Base-by-base conservation (phyloP, 2,888 invertebrate genomes). In the Hypolimnas misippus region DNA sequence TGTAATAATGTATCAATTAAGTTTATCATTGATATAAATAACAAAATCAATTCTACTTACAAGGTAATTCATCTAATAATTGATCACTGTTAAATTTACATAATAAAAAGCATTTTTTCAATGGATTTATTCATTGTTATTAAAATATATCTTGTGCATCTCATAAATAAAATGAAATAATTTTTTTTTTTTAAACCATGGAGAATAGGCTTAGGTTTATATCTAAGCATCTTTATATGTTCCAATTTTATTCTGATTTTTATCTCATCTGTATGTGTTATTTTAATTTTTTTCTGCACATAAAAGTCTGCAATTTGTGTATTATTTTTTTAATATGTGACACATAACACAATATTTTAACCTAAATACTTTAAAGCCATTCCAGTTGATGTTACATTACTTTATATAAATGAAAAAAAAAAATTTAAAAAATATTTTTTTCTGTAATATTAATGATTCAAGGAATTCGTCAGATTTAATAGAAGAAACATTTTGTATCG, bases 331-430 rank as follows among this genome's bases (percentile, higher is more conserved):
- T n/a, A n/a, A n/a, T n/a, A n/a, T n/a, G 31, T 58, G 25, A 54
- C 44, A 42, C 14, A n/a, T 40, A 16, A n/a, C 57, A 49, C 31
- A 63, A 33, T 61, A 59, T 64, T 61, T 67, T 64, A 64, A 64
- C 64, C 62, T 55, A 67, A 58, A 58, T 67, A 38, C 40, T 56
- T 21, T 21, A 56, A 64, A 61, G 64, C 53, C 56, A 49, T 29
- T 56, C 2, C 33, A 38, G 52, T 53, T 55, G 46, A 25, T 57
- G 53, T 31, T 40, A 31, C 60, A 57, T 62, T 51, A 61, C 53
- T 66, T 19, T 55, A 42, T 29, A 35, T 59, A 64, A 35, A 40
- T 46, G 19, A 40, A 46, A 12, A 53, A 42, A 50, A 12, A 33
- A 56, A 40, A 33, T 16, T 31, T 21, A 12, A 19, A 4, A 2